Conservation (phyloP, 2,888 invertebrate species). For the Trissolcus japonicus region DNA sequence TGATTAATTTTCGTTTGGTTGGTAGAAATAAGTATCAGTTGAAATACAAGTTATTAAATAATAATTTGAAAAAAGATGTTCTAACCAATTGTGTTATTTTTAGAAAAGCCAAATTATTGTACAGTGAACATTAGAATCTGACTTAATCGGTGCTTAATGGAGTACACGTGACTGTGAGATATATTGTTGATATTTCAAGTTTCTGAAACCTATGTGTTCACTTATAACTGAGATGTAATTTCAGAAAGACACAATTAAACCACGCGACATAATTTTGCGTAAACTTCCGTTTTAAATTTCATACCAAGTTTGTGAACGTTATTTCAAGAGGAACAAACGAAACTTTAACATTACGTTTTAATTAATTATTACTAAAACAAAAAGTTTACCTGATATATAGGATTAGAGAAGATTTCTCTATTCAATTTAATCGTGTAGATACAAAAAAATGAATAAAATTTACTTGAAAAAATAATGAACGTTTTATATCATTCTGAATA, state of each 20-base stretch:
- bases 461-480: constrained; percentile 48
- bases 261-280: not conserved
- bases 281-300: constrained; percentile 1
- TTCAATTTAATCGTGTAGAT: constrained; percentile 64
- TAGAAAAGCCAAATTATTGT: too few relatives aligned
- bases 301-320: constrained; percentile 32
- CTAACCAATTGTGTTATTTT: too few relatives aligned
- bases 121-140: too few relatives aligned
- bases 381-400: constrained; percentile 64
- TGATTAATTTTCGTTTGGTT: too few relatives aligned
- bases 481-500: not conserved
- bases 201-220: constrained; percentile 49
- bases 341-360: constrained; percentile 17
- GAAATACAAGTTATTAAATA: too few relatives aligned
- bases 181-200: constrained; percentile 31
- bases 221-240: constrained; percentile 24
- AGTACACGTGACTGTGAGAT: constrained; percentile 32
- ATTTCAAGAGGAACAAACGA: not conserved
- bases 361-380: constrained; percentile 61
- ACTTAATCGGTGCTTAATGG: too few relatives aligned
- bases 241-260: constrained; percentile 11
- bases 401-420: constrained; percentile 61
- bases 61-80: too few relatives aligned
- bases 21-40: too few relatives aligned
- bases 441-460: constrained; percentile 62